These are phyloP conservation scores for Sitophilus oryzae DNA, from an alignment of 1,140 invertebrate genomes.

Conservation along the genomic window DNA sequence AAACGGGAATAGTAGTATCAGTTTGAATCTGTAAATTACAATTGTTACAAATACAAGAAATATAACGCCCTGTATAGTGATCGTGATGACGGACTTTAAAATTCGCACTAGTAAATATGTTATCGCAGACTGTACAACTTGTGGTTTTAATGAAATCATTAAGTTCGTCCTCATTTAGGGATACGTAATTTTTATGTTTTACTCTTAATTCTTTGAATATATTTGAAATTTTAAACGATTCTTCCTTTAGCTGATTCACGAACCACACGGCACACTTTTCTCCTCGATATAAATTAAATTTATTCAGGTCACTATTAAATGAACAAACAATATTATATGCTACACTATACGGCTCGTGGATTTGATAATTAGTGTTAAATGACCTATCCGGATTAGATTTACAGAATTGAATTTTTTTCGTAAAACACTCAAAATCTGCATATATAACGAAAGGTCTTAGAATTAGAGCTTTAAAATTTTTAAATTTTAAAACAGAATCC, in stretches of 20 bases:
- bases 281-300: constrained; percentile 12
- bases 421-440: constrained; percentile 16
- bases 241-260: constrained; percentile 4
- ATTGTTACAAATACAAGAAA: background rate
- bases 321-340: constrained; percentile 18
- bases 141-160: too few species aligned
- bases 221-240: too few species aligned
- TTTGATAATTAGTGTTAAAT: constrained; percentile 1
- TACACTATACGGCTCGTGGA: constrained; percentile 13
- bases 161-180: too few species aligned
- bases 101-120: too few species aligned
- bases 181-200: too few species aligned
- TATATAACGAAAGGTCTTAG: constrained; percentile 14
- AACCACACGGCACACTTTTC: constrained; percentile 1
- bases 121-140: too few species aligned
- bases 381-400: background rate
- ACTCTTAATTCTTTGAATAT: too few species aligned
- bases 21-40: background rate
- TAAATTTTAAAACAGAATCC: background rate
- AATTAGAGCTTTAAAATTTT: background rate
- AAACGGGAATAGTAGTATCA: too few species aligned
- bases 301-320: constrained; percentile 7
- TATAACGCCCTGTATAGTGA: too few species aligned
- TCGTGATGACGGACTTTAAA: too few species aligned
- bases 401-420: background rate